These are phyloP conservation scores for Volucella bombylans DNA, from an alignment of 2,888 invertebrate genomes.

Conservation along the genomic window DNA sequence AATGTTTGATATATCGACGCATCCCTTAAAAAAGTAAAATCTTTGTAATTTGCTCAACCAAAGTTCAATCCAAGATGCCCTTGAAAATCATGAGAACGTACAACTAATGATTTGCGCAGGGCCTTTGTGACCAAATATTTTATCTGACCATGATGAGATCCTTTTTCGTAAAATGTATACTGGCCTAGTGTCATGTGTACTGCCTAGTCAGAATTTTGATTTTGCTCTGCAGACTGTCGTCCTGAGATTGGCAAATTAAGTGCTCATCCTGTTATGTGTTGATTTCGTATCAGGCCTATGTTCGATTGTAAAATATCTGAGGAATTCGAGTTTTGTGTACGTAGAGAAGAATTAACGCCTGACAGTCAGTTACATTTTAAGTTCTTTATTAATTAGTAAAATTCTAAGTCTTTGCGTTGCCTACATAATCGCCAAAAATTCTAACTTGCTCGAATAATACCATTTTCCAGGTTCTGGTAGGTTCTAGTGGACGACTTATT, in stretches of 20 bases:
- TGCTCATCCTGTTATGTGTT: constrained; percentile 29
- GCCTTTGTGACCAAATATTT: background rate
- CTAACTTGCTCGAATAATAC: constrained; percentile 27
- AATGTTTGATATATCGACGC: too few species aligned
- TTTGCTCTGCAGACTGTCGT: constrained; percentile 13
- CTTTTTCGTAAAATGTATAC: constrained; percentile 17
- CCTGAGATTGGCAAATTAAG: constrained; percentile 26
- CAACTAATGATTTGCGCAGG: constrained; percentile 5
- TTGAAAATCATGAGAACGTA: constrained; percentile 8
- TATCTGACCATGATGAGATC: background rate
- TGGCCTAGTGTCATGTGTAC: too few species aligned
- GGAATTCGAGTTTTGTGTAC: constrained; percentile 26
- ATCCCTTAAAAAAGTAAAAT: too few species aligned
- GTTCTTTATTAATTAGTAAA: constrained; percentile 18
- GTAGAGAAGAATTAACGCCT: constrained; percentile 21
- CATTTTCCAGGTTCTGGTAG: constrained; percentile 4
- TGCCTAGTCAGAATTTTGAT: background rate
- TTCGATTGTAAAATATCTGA: constrained; percentile 28
- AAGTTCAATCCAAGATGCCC: background rate
- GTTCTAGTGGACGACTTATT: background rate
- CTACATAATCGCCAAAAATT: constrained; percentile 33
- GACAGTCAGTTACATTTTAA: constrained; percentile 23
- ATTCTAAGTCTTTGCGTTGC: constrained; percentile 30
- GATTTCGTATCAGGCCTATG: constrained; percentile 19
- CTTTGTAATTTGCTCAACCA: background rate